A percentile compares a stretch with the other conserved stretches of the same genome.
These are phyloP conservation scores for Apolygus lucorum DNA, from an alignment of 1,140 invertebrate species.

Conservation along the genomic window DNA sequence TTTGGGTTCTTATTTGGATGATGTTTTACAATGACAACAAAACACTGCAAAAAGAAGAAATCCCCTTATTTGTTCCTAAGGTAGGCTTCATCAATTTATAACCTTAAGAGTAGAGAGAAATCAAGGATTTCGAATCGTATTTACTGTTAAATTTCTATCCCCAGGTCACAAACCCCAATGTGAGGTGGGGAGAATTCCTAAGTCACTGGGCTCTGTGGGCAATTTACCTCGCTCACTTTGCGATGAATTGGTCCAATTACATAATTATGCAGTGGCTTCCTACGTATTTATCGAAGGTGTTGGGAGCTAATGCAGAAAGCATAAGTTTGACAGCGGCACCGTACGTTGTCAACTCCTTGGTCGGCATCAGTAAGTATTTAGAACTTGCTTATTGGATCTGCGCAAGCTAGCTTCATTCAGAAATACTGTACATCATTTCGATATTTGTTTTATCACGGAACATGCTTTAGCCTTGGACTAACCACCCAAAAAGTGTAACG, in stretches of 20 bases:
- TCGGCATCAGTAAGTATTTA: conserved; percentile 58
- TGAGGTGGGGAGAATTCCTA: conserved; percentile 59
- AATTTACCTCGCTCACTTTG: conserved; percentile 69
- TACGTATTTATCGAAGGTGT: conserved; percentile 57
- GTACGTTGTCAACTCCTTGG: conserved; percentile 65
- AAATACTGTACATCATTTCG: too few species aligned
- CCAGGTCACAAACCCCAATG: conserved; percentile 47
- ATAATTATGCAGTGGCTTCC: conserved; percentile 80
- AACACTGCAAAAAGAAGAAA: conserved; percentile 49
- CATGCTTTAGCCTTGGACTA: too few species aligned
- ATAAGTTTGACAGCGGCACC: conserved; percentile 70
- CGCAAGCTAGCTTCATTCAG: too few species aligned
- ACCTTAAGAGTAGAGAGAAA: too few species aligned
- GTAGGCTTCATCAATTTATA: too few species aligned
- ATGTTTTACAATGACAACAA: conserved; percentile 50
- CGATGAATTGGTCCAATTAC: conserved; percentile 78
- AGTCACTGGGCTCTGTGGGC: conserved; percentile 66
- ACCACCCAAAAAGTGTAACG: too few species aligned
- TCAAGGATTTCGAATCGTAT: conserved; percentile 23
- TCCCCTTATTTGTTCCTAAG: conserved; percentile 57
- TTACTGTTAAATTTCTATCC: conserved; percentile 16
- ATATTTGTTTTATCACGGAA: too few species aligned
- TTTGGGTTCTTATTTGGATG: conserved; percentile 62
- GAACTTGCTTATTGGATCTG: too few species aligned
- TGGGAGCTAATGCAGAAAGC: conserved; percentile 59